These are phyloP conservation scores for Bombylius major DNA, from an alignment of 2,888 invertebrate genomes.

Conservation along the genomic window DNA sequence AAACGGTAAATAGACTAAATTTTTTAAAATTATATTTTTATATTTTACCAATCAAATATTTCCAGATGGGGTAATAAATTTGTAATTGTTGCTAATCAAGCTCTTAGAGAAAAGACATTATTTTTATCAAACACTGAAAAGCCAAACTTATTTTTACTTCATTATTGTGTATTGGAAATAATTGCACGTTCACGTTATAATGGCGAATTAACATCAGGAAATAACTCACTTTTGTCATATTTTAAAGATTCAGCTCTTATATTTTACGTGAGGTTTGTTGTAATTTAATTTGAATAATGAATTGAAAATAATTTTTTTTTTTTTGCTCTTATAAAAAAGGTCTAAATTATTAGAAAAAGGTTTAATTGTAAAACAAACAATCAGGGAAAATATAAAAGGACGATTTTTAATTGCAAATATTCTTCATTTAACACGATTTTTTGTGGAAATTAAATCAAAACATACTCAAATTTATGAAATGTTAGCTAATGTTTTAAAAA, in stretches of 20 bases:
- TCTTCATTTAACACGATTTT: slow-evolving; percentile 52
- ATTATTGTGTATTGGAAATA: slow-evolving; percentile 59
- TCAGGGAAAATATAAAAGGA: slow-evolving; percentile 38
- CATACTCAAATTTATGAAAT: slow-evolving; percentile 32
- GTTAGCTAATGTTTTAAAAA: slow-evolving; percentile 29
- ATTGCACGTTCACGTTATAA: slow-evolving; percentile 56
- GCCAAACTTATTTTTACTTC: slow-evolving; percentile 40
- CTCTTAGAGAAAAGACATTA: slow-evolving; percentile 44
- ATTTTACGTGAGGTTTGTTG: slow-evolving; percentile 27
- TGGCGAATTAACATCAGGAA: slow-evolving; percentile 57
- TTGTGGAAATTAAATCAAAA: slow-evolving; percentile 42
- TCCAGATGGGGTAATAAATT: slow-evolving; percentile 48
- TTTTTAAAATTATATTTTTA: too few species aligned
- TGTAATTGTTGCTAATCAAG: slow-evolving; percentile 58
- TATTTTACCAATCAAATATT: slow-evolving; percentile 1
- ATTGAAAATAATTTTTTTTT: not conserved
- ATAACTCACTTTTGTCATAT: slow-evolving; percentile 41
- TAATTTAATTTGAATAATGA: too few species aligned
- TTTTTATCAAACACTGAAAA: slow-evolving; percentile 38
- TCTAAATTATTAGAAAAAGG: slow-evolving; percentile 46
- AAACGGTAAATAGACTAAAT: slow-evolving; percentile 30
- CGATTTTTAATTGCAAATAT: slow-evolving; percentile 39
- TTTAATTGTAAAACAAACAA: slow-evolving; percentile 49
- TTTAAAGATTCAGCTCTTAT: slow-evolving; percentile 47
- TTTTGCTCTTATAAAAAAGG: slow-evolving; percentile 42